Evolutionary conservation across 2,113 vertebrate genomes (phyloP).

Genomic region (Morone chrysops): DNA sequence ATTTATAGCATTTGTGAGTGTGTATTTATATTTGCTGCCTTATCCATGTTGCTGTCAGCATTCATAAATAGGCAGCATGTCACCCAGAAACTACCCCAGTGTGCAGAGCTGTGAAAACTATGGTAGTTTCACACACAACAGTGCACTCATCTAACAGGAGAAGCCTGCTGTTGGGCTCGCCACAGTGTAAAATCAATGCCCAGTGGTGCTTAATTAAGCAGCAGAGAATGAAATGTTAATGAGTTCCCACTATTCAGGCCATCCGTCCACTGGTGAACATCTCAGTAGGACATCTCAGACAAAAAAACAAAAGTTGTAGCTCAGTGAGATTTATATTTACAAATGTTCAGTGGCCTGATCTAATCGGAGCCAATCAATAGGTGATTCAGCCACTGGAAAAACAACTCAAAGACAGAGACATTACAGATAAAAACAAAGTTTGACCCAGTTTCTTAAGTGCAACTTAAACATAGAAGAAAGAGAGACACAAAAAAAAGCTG

Average conservation of each 20-base stretch:
- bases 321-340: constrained; percentile 27
- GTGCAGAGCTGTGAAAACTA: constrained; percentile 39
- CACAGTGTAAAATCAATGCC: constrained; percentile 50
- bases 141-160: constrained; percentile 10
- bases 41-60: neutral
- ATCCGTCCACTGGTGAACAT: constrained; percentile 36
- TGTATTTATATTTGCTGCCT: constrained; percentile 1
- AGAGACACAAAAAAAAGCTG: neutral
- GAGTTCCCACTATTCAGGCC: constrained; percentile 64
- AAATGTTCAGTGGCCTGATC: constrained; percentile 11
- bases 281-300: constrained; percentile 30
- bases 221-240: constrained; percentile 75
- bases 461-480: constrained; percentile 22
- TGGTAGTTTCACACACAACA: constrained; percentile 22
- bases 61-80: constrained; percentile 10
- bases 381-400: constrained; percentile 1
- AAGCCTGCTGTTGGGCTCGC: constrained; percentile 35
- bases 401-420: neutral
- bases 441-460: constrained; percentile 46
- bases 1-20: constrained; percentile 1
- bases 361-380: constrained; percentile 35
- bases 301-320: constrained; percentile 18
- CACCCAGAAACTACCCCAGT: constrained; percentile 36
- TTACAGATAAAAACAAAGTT: constrained; percentile 25
- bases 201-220: constrained; percentile 66